phyloP scores from a whole-genome alignment of 2,797 vertebrate species.

The Zalophus californianus region DNA sequence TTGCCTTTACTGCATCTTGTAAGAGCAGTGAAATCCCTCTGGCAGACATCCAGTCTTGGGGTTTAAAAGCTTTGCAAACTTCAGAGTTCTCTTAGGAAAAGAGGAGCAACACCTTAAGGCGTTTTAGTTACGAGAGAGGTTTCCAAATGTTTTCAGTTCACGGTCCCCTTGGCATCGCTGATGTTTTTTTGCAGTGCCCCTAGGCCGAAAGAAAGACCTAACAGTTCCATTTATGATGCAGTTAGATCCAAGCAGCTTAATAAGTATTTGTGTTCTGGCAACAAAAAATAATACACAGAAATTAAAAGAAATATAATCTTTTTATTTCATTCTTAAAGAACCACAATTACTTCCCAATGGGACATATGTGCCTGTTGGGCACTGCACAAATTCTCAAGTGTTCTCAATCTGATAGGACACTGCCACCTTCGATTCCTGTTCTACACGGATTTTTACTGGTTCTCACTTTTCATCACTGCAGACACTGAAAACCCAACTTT shows the following conservation, averaged over 20 bases:
- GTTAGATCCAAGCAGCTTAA: neutral
- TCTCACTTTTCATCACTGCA: neutral
- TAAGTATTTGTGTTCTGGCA: neutral
- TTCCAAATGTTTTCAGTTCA: neutral
- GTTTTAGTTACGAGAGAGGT: neutral
- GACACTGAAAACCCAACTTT: neutral
- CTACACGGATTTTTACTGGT: neutral
- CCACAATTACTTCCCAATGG: neutral
- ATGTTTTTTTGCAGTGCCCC: neutral
- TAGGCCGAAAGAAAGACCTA: neutral
- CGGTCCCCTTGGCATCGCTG: neutral
- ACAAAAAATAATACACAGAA: neutral
- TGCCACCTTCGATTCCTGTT: neutral
- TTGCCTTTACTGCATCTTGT: neutral
- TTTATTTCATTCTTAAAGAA: neutral
- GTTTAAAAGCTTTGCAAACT: neutral
- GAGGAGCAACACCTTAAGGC: neutral
- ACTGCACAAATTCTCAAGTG: neutral
- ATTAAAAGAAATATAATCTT: slow-evolving; percentile 11
- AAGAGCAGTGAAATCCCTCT: neutral
- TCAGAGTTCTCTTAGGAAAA: neutral
- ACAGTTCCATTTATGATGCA: neutral
- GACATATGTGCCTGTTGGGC: neutral
- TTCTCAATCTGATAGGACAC: neutral
- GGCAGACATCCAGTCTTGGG: too few relatives aligned